phyloP scores from a whole-genome alignment of 2,797 vertebrate species.

The Ataeniobius toweri region DNA sequence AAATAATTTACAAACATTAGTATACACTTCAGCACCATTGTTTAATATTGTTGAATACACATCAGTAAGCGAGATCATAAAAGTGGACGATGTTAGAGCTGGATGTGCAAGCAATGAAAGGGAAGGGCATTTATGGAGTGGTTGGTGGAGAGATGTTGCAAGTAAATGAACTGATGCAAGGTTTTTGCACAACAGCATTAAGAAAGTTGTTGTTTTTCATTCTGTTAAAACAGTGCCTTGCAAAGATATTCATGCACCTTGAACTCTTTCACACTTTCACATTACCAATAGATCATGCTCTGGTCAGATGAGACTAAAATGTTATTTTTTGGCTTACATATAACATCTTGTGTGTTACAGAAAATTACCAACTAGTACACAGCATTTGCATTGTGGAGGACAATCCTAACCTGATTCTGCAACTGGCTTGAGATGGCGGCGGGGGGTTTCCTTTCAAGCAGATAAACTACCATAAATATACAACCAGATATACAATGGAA shows the following conservation, averaged over 20 bases:
- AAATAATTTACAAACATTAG: constrained; percentile 84
- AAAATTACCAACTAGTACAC: neutral
- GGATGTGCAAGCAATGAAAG: constrained; percentile 52
- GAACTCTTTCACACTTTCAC: neutral
- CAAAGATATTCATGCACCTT: neutral
- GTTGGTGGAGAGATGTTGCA: constrained; percentile 21
- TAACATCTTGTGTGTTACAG: neutral
- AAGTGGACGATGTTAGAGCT: constrained; percentile 64
- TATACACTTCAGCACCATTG: constrained; percentile 86
- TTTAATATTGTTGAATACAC: constrained; percentile 83
- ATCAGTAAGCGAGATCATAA: constrained; percentile 71
- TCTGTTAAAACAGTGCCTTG: neutral
- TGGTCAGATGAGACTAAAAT: neutral
- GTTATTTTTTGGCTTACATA: neutral
- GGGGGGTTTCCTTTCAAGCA: neutral
- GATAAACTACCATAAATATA: neutral
- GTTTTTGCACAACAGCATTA: constrained; percentile 17
- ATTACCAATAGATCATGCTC: neutral
- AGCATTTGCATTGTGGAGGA: neutral
- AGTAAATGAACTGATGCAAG: constrained; percentile 8
- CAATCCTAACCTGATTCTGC: neutral
- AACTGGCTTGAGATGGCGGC: neutral
- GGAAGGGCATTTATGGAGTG: constrained; percentile 16
- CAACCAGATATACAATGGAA: neutral
- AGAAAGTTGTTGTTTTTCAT: neutral